A percentile compares a stretch with the other conserved stretches of the same genome.
Evolutionary conservation across 2,888 invertebrate species (phyloP).

Genomic region (Lomographa bimaculata): DNA sequence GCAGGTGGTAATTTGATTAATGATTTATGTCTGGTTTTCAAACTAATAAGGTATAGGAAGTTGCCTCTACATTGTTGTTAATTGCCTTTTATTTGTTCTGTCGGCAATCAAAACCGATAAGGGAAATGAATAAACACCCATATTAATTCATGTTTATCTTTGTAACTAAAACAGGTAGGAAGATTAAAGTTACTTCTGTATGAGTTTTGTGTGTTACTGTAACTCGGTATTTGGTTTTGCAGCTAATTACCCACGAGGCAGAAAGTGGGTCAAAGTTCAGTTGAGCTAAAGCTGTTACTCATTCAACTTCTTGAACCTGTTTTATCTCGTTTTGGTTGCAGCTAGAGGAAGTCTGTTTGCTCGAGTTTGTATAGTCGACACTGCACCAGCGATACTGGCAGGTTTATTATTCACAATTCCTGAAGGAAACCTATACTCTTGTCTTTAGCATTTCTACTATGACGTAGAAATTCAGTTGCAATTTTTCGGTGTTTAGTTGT

Average conservation of each 20-base stretch:
- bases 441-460: too few relatives aligned
- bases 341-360: conserved; percentile 49
- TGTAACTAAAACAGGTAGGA: neutral
- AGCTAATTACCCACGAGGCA: conserved; percentile 55
- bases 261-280: conserved; percentile 51
- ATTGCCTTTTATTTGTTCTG: conserved; percentile 29
- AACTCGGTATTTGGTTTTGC: conserved; percentile 25
- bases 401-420: too few relatives aligned
- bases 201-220: conserved; percentile 18
- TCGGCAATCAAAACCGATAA: conserved; percentile 9
- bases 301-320: conserved; percentile 68
- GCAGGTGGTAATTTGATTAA: conserved; percentile 58
- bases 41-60: conserved; percentile 49
- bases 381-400: conserved; percentile 23
- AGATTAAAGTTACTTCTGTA: conserved; percentile 1
- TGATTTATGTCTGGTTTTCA: conserved; percentile 61
- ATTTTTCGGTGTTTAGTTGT: too few relatives aligned
- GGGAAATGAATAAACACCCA: neutral
- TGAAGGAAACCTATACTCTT: too few relatives aligned
- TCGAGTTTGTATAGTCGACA: conserved; percentile 53
- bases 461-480: too few relatives aligned
- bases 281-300: conserved; percentile 57
- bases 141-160: conserved; percentile 4
- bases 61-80: conserved; percentile 40
- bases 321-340: conserved; percentile 66